phyloP scores from a whole-genome alignment of 1,140 invertebrate genomes.

The Trichonephila inaurata region DNA sequence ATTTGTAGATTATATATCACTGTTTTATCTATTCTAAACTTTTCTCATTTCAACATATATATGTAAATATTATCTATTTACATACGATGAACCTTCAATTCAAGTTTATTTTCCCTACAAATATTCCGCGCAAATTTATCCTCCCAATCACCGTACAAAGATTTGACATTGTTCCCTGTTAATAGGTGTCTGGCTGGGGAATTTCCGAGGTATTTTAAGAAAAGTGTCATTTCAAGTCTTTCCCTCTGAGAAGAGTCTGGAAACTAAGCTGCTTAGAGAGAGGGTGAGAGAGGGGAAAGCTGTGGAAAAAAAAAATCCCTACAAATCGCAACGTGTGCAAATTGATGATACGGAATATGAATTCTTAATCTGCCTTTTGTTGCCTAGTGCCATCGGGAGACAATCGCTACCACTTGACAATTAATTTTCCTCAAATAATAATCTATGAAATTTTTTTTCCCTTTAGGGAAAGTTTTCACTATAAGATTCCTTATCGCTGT shows the following conservation, averaged over 20 bases:
- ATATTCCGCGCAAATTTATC: not conserved
- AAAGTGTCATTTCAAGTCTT: not conserved
- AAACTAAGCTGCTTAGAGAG: constrained; percentile 47
- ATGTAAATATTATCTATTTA: too few species aligned
- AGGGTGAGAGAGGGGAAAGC: not conserved
- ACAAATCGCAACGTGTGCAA: constrained; percentile 60
- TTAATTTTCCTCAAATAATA: constrained; percentile 39
- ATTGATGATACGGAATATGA: constrained; percentile 49
- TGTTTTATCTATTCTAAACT: too few species aligned
- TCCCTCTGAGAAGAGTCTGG: not conserved
- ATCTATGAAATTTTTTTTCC: not conserved
- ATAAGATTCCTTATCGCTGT: not conserved
- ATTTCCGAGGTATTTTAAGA: constrained; percentile 17
- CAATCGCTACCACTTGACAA: constrained; percentile 33
- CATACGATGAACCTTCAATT: not conserved
- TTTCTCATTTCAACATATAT: too few species aligned
- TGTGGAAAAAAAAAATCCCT: not conserved
- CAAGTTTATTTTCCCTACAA: not conserved
- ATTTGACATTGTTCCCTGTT: not conserved
- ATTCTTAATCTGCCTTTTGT: constrained; percentile 62
- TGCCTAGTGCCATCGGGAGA: not conserved
- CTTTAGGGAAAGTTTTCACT: not conserved
- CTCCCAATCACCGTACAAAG: not conserved
- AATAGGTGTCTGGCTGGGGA: not conserved
- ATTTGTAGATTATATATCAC: too few species aligned